Evolutionary conservation across 1,140 invertebrate species (phyloP), one percentile per base, ranked within the genome.

Genomic region (Apocrypta bakeri): DNA sequence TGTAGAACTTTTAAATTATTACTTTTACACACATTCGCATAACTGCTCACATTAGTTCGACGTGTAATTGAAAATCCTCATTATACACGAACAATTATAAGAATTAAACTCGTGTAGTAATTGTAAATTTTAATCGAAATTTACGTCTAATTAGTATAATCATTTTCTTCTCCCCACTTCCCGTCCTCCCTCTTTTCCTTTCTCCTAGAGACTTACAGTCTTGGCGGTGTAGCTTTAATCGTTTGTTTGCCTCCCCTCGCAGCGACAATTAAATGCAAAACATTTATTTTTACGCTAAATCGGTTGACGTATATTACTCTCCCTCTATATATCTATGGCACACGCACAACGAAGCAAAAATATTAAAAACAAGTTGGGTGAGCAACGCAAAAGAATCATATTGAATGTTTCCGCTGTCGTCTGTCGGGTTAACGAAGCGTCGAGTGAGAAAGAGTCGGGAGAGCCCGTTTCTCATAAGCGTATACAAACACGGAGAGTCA

Each of bases 401-500:
- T 82, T 82, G 73, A 82, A 71, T 76, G 64, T 68, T 82, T 81
- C 79, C 79, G 79, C 69, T 64, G 61, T 56, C 64, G 66, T 8
- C 33, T 37, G 80, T 48, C 40, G 48, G 74, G 69, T 78, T 82
- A 82, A 82, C 68, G 81, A 72, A 82, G 48, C 68, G 48, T 72
- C 66, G 75, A 77, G 66, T 25, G 31, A 37, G 33, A 37, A 9
- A 37, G 9, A 78, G n/a, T n/a, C n/a, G n/a, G n/a, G 56, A 27
- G 27, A 25, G 40, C 42, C 25, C 56, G 29, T 14, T 21, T 21
- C 37, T 27, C 64, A 14, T 24, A 14, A 4, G 1, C 37, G 29
- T 63, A 63, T 25, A 68, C 61, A 75, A 33, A 75, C 17, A 64
- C n/a, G 12, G 69, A 40, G n/a, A 3, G 29, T 11, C 3, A 37